Conservation (phyloP, 2,797 vertebrate species). For the Cuniculus paca region DNA sequence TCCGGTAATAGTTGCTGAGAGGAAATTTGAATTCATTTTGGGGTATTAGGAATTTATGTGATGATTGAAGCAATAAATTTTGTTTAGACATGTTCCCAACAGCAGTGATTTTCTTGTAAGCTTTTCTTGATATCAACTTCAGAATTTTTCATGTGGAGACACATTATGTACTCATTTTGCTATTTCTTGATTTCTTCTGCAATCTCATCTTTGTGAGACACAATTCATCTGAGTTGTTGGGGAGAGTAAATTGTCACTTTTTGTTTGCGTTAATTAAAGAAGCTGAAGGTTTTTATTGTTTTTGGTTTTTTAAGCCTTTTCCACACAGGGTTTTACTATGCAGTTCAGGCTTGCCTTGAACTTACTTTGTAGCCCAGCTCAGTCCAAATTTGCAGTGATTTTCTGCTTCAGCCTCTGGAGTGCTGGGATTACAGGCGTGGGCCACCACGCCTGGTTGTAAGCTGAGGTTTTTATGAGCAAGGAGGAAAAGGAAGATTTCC, state of each 20-base stretch:
- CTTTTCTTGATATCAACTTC: constrained; percentile 14
- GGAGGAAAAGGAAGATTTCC: constrained; percentile 60
- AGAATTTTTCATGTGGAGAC: background rate
- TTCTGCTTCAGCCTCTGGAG: no score
- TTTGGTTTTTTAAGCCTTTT: no score
- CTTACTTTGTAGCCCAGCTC: no score
- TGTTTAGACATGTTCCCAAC: constrained; percentile 19
- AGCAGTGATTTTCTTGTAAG: constrained; percentile 44
- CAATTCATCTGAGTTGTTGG: background rate
- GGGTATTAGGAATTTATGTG: constrained; percentile 24
- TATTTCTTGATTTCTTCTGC: constrained; percentile 34
- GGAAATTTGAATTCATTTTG: constrained; percentile 61
- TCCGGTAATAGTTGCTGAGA: constrained; percentile 26
- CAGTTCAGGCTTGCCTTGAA: no score
- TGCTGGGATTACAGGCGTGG: no score
- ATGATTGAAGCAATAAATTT: background rate
- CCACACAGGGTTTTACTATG: no score
- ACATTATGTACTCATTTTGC: constrained; percentile 18
- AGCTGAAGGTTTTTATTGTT: background rate
- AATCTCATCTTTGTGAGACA: constrained; percentile 45
- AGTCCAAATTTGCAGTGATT: no score
- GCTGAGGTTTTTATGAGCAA: constrained; percentile 43
- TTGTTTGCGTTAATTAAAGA: background rate
- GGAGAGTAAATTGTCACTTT: background rate
- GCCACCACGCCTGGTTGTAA: background rate